Base-by-base conservation (phyloP, 2,888 invertebrate species). In the Drosophila engyochracea region DNA sequence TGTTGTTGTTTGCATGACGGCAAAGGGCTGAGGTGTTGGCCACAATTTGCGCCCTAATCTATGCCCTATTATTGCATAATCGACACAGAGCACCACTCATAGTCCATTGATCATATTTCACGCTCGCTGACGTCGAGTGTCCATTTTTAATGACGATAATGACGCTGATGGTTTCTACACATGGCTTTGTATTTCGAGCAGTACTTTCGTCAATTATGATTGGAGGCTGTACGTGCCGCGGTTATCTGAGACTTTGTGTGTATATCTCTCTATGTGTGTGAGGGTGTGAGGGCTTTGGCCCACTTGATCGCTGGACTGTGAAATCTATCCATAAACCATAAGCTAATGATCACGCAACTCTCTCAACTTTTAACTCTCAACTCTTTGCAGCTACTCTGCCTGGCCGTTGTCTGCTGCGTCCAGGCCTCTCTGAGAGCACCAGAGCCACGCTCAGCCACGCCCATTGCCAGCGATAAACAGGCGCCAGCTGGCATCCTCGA, bases 261-360 rank as follows among this genome's bases (percentile, higher is more conserved):
- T 16, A 0, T 35, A 35, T 35, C 5, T 35, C 16, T 5, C 14
- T 35, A n/a, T 54, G 41, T 53, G 28, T 54, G 52, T 49, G 65
- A 37, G 58, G 41, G 25, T 59, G 59, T 51, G 67, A 68, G 85
- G 69, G 72, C 81, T 78, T 69, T 87, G 82, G 75, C 91, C 88
- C 80, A 91, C 79, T 90, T 91, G 83, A 49, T 54, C 64, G 69
- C 58, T 79, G 78, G 70, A 82, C 83, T 85, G 79, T 86, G 80
- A 92, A 91, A 91, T 92, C 81, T 79, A 62, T 79, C 80, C 79
- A 79, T 82, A 79, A 79, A 82, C 87, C 83, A 86, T 86, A 84
- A 66, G 69, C 73, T 91, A 89, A 91, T 89, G 76, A 70, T 74
- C 74, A 55, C 65, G 65, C 63, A 76, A 76, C 33, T 53, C 55